These are phyloP conservation scores for Cebidichthys violaceus DNA, from an alignment of 2,113 vertebrate genomes.

Conservation along the genomic window DNA sequence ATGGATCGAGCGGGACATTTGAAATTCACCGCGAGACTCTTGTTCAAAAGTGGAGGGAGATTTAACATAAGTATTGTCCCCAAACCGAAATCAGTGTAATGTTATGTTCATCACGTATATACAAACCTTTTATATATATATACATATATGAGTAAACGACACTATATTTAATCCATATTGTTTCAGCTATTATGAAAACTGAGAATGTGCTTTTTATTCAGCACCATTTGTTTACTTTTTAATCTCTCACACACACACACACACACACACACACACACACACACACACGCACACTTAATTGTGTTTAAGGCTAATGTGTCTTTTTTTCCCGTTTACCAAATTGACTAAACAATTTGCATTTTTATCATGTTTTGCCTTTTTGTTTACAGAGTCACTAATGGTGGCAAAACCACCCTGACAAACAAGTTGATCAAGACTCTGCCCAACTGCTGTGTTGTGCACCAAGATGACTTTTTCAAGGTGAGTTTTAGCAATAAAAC, in stretches of 20 bases:
- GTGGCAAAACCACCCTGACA: conserved; percentile 88
- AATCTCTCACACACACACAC: not conserved
- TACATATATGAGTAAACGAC: not conserved
- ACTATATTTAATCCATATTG: not conserved
- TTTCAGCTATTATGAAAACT: not conserved
- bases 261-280: too few relatives aligned
- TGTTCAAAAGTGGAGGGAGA: conserved; percentile 74
- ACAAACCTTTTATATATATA: not conserved
- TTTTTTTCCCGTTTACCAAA: not conserved
- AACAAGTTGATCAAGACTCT: conserved; percentile 82
- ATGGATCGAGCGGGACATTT: conserved; percentile 85
- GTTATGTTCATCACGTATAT: fast-evolving
- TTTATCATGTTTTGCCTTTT: not conserved
- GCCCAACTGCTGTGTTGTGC: conserved; percentile 87
- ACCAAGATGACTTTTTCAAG: conserved; percentile 89
- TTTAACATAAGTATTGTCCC: not conserved
- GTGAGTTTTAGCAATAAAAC: conserved; percentile 69
- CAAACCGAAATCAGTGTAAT: not conserved
- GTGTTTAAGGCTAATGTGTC: not conserved
- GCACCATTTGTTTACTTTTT: too few relatives aligned
- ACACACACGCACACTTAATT: not conserved
- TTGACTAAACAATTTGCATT: not conserved
- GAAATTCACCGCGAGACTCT: conserved; percentile 71
- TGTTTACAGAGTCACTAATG: conserved; percentile 84
- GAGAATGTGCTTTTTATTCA: not conserved